Evolutionary conservation across 2,113 vertebrate species (phyloP).

Genomic region (Castor canadensis): DNA sequence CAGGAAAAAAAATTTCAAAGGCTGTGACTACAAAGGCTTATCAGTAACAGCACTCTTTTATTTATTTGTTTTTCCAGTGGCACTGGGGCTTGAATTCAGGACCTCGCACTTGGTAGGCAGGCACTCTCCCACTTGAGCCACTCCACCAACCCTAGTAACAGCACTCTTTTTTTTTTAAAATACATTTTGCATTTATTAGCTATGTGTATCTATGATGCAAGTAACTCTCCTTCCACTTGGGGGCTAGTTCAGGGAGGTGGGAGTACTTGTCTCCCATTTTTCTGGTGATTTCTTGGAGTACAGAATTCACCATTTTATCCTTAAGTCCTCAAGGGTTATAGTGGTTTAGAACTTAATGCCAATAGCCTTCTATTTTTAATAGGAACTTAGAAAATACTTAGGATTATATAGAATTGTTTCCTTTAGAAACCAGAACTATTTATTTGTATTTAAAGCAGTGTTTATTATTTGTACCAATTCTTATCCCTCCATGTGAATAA

Average conservation of each 20-base stretch:
- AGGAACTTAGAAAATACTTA: constrained; percentile 72
- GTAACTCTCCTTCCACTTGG: constrained; percentile 43
- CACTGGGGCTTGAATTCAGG: no score
- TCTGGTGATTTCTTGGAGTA: constrained; percentile 58
- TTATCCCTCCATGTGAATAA: constrained; percentile 80
- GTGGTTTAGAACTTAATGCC: constrained; percentile 61
- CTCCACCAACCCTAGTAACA: no score
- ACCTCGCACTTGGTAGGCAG: no score
- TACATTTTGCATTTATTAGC: constrained; percentile 55
- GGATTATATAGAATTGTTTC: constrained; percentile 55
- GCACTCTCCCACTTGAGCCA: no score
- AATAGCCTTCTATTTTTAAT: constrained; percentile 72
- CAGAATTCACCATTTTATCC: constrained; percentile 69
- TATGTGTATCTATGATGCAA: constrained; percentile 45
- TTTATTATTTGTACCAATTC: constrained; percentile 78
- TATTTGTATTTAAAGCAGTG: constrained; percentile 83
- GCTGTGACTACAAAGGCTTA: no score
- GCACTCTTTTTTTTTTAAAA: constrained; percentile 66
- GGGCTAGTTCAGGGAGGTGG: constrained; percentile 42
- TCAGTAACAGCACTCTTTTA: no score
- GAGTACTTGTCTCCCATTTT: constrained; percentile 26
- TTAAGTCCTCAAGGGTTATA: constrained; percentile 51
- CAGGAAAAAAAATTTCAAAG: no score
- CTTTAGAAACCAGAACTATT: constrained; percentile 75
- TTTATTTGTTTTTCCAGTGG: no score